These are phyloP conservation scores for Leptinotarsa peninsularis DNA, from an alignment of 2,888 invertebrate species.

Conservation along the genomic window DNA sequence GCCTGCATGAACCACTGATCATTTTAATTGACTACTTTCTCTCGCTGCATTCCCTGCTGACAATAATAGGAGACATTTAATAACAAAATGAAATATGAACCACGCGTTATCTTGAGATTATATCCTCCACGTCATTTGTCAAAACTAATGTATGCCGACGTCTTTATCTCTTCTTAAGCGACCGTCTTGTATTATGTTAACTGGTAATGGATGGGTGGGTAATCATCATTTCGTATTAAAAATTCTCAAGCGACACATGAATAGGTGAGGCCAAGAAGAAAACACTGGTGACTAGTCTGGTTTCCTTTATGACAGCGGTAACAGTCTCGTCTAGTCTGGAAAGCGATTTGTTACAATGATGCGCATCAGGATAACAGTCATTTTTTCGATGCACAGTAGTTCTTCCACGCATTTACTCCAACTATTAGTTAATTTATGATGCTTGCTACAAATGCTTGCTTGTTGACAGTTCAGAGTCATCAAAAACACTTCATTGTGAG, in stretches of 20 bases:
- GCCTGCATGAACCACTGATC: constrained; percentile 7
- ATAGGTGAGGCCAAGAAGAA: neutral
- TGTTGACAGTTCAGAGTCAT: too few relatives aligned
- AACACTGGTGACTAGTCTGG: constrained; percentile 14
- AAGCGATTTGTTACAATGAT: neutral
- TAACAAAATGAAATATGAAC: constrained; percentile 35
- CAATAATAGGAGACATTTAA: constrained; percentile 22
- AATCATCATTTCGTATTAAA: constrained; percentile 25
- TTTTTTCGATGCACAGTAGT: too few relatives aligned
- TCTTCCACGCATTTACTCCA: too few relatives aligned
- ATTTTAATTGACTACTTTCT: constrained; percentile 17
- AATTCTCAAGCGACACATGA: constrained; percentile 1
- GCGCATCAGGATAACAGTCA: neutral
- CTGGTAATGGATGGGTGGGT: constrained; percentile 25
- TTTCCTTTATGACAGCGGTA: neutral
- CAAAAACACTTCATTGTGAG: too few relatives aligned
- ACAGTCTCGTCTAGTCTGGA: neutral
- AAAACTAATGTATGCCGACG: constrained; percentile 40
- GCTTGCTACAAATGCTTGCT: too few relatives aligned
- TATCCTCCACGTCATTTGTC: constrained; percentile 43
- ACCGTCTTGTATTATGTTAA: constrained; percentile 23
- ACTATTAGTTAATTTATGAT: too few relatives aligned
- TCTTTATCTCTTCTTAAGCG: constrained; percentile 37
- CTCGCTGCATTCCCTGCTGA: neutral
- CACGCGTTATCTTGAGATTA: constrained; percentile 38